Evolutionary conservation across 2,888 invertebrate species (phyloP), one percentile per base, ranked within the genome.

Genomic region (Smittia sp.): DNA sequence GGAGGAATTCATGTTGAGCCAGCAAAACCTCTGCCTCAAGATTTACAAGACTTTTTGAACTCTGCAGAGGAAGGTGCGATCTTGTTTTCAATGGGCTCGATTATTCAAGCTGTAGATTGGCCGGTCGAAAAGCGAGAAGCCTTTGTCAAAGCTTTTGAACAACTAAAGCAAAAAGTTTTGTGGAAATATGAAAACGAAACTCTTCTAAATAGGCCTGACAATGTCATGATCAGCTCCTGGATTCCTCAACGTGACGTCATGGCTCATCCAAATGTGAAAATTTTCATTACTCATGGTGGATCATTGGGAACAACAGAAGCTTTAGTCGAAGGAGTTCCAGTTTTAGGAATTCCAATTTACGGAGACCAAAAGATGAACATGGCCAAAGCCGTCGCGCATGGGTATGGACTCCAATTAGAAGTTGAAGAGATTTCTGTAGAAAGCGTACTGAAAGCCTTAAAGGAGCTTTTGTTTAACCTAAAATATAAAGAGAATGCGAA

Each of bases 351-450:
- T 2, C 91, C 92, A 0, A 88, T 92, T 0, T 89, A 90, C 80
- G 92, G 91, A 76, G 92, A 92, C 79, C 92, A 92, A 80, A 90
- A 90, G 75, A 86, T 88, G 0, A 92, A 92, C 79, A 88, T 91
- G 0, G 88, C 88, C 0, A 90, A 90, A 81, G 89, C 90, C 0
- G 88, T 86, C 80, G 77, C 83, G 0, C 88, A 88, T 75, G 91
- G 90, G 0, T 91, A 90, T 79, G 90, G 90, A 0, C 82, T 89
- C 38, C 87, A 88, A 78, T 81, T 90, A 74, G 87, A 90, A 75
- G 82, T 90, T 0, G 84, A 85, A 0, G 74, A 76, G 0, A 67
- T 81, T 22, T 77, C 78, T 0, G 74, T 54, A 70, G 52, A 70
- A 6, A 70, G 3, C 22, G 9, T 70, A 18, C 13, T n/a, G 13